Percentiles rank a stretch among this genome's conserved stretches.
Conservation (phyloP, 2,113 vertebrate species). For the Thalassoma bifasciatum region DNA sequence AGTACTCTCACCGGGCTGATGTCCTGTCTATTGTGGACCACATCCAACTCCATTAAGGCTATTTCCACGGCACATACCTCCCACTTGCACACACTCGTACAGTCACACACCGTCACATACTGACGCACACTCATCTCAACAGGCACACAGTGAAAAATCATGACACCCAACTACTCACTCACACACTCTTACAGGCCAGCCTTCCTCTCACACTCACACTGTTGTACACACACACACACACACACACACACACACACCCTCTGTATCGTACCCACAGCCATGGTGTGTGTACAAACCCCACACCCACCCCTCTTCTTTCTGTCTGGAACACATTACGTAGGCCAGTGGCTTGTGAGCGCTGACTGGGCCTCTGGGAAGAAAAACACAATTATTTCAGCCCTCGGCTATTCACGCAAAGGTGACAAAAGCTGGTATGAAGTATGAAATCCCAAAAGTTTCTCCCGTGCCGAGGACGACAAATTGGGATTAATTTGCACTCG, state of each 20-base stretch:
- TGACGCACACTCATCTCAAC: conserved; percentile 29
- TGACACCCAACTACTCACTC: conserved; percentile 1
- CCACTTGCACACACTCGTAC: conserved; percentile 50
- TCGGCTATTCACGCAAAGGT: conserved; percentile 82
- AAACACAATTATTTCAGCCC: conserved; percentile 84
- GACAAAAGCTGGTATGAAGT: conserved; percentile 86
- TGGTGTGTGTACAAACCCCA: conserved; percentile 34
- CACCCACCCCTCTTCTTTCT: conserved; percentile 15
- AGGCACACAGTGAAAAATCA: conserved; percentile 34
- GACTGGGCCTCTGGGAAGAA: conserved; percentile 78
- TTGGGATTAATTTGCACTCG: conserved; percentile 82
- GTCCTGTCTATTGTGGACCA: conserved; percentile 73
- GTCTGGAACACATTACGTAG: conserved; percentile 82
- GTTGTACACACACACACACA: conserved; percentile 24
- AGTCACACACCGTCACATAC: conserved; percentile 47
- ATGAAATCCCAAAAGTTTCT: conserved; percentile 84
- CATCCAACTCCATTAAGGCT: conserved; percentile 78
- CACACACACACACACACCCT: conserved; percentile 1
- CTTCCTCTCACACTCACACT: conserved; percentile 5
- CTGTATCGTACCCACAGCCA: conserved; percentile 47
- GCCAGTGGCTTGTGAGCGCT: conserved; percentile 81
- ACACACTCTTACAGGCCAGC: conserved; percentile 8
- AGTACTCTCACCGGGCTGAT: conserved; percentile 45
- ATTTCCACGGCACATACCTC: conserved; percentile 70
- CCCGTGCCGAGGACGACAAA: conserved; percentile 74